Conservation (phyloP, 2,888 invertebrate genomes). For the Melitaea athalia region DNA sequence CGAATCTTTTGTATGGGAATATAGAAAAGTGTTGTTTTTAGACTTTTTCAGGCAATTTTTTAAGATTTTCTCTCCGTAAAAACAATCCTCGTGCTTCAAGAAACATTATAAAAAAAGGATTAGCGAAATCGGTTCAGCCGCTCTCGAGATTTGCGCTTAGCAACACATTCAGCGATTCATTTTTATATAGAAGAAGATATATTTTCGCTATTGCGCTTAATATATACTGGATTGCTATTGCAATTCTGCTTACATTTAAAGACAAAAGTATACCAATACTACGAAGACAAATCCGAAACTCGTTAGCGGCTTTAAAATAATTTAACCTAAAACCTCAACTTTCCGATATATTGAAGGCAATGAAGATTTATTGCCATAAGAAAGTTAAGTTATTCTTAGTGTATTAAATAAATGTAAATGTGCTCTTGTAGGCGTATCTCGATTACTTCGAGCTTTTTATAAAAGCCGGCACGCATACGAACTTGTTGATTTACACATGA, state of each 20-base stretch:
- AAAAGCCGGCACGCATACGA: conserved; percentile 3
- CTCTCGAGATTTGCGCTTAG: too few species aligned
- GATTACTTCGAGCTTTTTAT: neutral
- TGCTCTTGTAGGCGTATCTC: neutral
- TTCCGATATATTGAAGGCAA: neutral
- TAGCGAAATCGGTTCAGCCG: too few species aligned
- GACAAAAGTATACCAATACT: neutral
- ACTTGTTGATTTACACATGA: conserved; percentile 31
- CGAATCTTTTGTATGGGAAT: too few species aligned
- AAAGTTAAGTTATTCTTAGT: neutral
- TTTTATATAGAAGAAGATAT: too few species aligned
- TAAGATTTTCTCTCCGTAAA: too few species aligned
- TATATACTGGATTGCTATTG: neutral
- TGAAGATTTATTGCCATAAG: neutral
- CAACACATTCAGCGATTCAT: too few species aligned
- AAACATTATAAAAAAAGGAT: too few species aligned
- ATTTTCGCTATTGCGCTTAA: neutral
- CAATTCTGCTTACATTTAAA: neutral
- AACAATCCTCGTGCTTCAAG: too few species aligned
- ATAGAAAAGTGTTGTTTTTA: too few species aligned
- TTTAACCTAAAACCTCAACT: neutral
- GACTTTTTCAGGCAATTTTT: too few species aligned
- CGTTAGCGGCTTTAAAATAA: conserved; percentile 1
- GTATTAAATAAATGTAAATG: neutral
- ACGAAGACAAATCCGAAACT: conserved; percentile 6